phyloP scores from a whole-genome alignment of 2,888 invertebrate species.

The Yponomeuta malinellus region DNA sequence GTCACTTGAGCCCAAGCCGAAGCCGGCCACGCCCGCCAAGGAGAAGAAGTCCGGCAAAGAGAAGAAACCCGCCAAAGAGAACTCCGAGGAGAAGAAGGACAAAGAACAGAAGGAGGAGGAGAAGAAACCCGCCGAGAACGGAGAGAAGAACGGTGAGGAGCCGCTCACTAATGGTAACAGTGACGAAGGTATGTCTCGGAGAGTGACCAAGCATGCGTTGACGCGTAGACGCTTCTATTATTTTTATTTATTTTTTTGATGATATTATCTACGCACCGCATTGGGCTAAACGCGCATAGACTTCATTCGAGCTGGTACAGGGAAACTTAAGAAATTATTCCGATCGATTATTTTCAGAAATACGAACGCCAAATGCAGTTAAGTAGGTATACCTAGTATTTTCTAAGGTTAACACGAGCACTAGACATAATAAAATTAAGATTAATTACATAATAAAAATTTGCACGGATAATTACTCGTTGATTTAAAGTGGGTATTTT shows the following conservation, averaged over 20 bases:
- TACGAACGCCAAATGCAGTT: neutral
- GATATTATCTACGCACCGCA: conserved; percentile 12
- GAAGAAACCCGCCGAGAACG: conserved; percentile 41
- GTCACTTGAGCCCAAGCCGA: conserved; percentile 85
- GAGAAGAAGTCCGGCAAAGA: conserved; percentile 83
- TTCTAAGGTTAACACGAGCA: too few relatives aligned
- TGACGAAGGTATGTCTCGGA: conserved; percentile 68
- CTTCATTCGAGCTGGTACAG: neutral
- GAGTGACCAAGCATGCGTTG: conserved; percentile 44
- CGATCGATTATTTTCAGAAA: neutral
- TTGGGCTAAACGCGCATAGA: conserved; percentile 15
- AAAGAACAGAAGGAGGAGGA: conserved; percentile 74
- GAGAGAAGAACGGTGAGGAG: conserved; percentile 71
- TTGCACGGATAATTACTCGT: too few relatives aligned
- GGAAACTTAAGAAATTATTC: neutral
- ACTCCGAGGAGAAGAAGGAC: conserved; percentile 81
- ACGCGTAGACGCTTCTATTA: conserved; percentile 50
- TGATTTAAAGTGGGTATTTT: too few relatives aligned
- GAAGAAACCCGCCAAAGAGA: conserved; percentile 79
- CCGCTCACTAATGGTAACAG: conserved; percentile 72
- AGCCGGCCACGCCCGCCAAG: conserved; percentile 86
- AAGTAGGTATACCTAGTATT: too few relatives aligned
- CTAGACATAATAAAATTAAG: too few relatives aligned
- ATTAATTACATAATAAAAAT: too few relatives aligned
- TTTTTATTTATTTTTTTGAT: neutral